phyloP scores from a whole-genome alignment of 2,113 vertebrate species.

The Benitochromis conjunctus region DNA sequence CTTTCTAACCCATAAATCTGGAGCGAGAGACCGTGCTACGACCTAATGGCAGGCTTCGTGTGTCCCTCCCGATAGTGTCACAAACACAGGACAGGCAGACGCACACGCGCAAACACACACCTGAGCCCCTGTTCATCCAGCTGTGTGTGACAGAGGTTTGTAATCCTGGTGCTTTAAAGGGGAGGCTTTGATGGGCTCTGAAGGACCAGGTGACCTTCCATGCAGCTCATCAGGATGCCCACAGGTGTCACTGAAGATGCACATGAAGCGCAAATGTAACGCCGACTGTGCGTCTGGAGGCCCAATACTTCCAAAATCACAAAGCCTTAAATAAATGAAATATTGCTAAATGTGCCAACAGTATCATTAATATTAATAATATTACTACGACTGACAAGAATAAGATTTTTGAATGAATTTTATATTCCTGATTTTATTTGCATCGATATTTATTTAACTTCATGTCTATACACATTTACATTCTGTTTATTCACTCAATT shows the following conservation, averaged over 20 bases:
- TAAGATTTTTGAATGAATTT: neutral
- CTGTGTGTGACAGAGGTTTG: neutral
- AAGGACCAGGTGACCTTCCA: neutral
- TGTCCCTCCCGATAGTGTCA: neutral
- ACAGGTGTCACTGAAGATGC: neutral
- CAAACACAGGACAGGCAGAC: neutral
- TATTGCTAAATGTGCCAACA: neutral
- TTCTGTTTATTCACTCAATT: neutral
- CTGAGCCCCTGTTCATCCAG: neutral
- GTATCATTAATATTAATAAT: neutral
- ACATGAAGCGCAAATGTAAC: neutral
- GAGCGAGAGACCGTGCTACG: neutral
- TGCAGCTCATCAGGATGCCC: neutral
- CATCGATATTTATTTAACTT: neutral
- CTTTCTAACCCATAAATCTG: neutral
- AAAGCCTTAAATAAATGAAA: neutral
- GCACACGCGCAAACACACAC: neutral
- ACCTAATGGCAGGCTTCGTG: neutral
- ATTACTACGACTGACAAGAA: neutral
- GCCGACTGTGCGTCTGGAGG: accelerated
- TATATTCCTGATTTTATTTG: neutral
- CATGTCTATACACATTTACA: neutral
- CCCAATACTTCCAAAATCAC: no score
- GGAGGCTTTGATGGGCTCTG: neutral
- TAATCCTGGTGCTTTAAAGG: neutral